phyloP scores from a whole-genome alignment of 2,113 vertebrate species.

The Anseranas semipalmata region DNA sequence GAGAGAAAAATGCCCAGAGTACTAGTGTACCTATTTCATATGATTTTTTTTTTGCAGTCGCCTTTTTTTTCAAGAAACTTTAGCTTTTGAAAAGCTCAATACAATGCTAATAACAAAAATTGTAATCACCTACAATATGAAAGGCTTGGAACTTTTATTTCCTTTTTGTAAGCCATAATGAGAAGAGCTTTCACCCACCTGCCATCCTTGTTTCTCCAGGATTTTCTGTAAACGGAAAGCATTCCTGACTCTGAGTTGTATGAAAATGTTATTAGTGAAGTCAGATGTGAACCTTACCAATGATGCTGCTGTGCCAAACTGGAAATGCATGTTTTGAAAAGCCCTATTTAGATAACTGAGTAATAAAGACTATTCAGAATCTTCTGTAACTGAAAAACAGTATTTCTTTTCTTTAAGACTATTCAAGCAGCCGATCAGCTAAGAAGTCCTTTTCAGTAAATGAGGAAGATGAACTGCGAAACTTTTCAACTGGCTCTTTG shows the following conservation, averaged over 20 bases:
- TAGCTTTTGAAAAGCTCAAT: background rate
- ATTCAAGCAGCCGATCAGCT: background rate
- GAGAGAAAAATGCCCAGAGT: background rate
- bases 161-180: background rate
- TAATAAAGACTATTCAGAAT: background rate
- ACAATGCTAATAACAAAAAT: background rate
- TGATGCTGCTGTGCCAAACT: background rate
- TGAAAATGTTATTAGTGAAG: background rate
- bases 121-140: background rate
- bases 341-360: background rate
- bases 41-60: rapidly evolving
- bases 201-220: background rate
- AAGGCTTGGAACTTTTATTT: background rate
- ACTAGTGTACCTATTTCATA: background rate
- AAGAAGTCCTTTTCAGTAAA: background rate
- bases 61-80: background rate
- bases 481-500: background rate
- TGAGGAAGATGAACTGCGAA: background rate
- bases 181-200: background rate
- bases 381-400: background rate
- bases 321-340: background rate
- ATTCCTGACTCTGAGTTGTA: background rate
- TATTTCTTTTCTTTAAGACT: background rate
- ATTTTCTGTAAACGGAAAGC: background rate
- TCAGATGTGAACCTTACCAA: background rate